Base-by-base conservation (phyloP, 2,888 invertebrate genomes). In the Tachina fera region DNA sequence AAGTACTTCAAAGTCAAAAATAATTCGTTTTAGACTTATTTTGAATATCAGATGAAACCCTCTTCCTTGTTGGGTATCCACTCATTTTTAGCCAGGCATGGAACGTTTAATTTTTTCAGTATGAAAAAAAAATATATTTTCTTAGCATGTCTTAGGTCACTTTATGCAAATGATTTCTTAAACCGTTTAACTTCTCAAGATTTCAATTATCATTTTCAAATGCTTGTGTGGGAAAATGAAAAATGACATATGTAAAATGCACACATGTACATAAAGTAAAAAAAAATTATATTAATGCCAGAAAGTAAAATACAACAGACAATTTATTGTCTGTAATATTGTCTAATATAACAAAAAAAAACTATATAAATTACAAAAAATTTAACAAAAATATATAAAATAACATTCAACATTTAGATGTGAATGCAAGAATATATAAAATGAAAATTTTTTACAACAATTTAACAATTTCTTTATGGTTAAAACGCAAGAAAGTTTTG, bases 231-330 rank as follows among this genome's bases (percentile, higher is more conserved):
- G 39, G 47, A 10, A 45, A 65, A 8, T 39, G 9, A 39, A 51
- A 49, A 41, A 6, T 56, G 16, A 58, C 31, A 6, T 31, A 31
- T 31, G 6, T 76, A 1, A 67, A 76, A 67, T 76, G 58, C 4
- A 31, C 31, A 31, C 4, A 31, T 4, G 4, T 31, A 31, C 31
- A 31, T 31, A 31, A 1, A 31, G 31, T 31, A 31, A 31, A 31
- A 6, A 0, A 56, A 76, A 67, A 67, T 76, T 16, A 67, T 67
- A 63, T 63, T 43, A 63, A 56, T 53, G 43, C 45, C 39, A 16
- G 56, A 77, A 77, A 77, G 67, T 77, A 65, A 76, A 56, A 31
- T 14, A 65, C 75, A 76, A 58, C 56, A 67, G 49, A 61, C 49
- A 61, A 43, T 60, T 72, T 56, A 67, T 56, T 76, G 16, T 67